Conservation (phyloP, 92 coral and sea anemone species). For the Epizoanthus rinbou region DNA sequence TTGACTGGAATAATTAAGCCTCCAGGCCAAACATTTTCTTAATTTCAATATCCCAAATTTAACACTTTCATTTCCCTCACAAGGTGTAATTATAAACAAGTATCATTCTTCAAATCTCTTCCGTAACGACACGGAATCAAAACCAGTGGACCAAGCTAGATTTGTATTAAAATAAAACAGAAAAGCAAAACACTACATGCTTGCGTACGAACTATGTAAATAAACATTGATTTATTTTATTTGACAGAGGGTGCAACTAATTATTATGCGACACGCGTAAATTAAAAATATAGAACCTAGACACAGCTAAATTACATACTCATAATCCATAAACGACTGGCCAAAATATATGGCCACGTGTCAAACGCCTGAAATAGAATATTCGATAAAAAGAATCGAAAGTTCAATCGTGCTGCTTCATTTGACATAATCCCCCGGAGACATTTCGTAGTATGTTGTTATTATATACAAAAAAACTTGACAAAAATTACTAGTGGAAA, state of each 20-base stretch:
- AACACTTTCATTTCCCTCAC: too few relatives aligned
- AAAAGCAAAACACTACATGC: not conserved
- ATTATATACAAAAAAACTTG: conserved; percentile 5
- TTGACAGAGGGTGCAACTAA: conserved; percentile 8
- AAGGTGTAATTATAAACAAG: too few relatives aligned
- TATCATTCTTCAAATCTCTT: too few relatives aligned
- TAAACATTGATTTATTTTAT: not conserved
- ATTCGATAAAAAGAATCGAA: not conserved
- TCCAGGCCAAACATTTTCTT: too few relatives aligned
- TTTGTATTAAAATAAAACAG: not conserved
- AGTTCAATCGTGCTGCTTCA: not conserved
- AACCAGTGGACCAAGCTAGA: not conserved
- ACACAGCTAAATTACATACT: not conserved
- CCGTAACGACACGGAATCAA: too few relatives aligned
- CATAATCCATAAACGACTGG: not conserved
- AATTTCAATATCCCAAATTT: too few relatives aligned
- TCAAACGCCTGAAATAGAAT: not conserved
- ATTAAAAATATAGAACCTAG: not conserved
- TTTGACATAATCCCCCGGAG: not conserved
- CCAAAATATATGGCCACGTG: not conserved
- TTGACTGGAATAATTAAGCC: too few relatives aligned
- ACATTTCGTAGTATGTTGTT: conserved; percentile 19
- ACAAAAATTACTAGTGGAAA: conserved; percentile 23
- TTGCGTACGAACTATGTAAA: not conserved
- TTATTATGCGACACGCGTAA: not conserved